Evolutionary conservation across 2,113 vertebrate species (phyloP), one percentile per base, ranked within the genome.

Genomic region (Theristicus caerulescens): DNA sequence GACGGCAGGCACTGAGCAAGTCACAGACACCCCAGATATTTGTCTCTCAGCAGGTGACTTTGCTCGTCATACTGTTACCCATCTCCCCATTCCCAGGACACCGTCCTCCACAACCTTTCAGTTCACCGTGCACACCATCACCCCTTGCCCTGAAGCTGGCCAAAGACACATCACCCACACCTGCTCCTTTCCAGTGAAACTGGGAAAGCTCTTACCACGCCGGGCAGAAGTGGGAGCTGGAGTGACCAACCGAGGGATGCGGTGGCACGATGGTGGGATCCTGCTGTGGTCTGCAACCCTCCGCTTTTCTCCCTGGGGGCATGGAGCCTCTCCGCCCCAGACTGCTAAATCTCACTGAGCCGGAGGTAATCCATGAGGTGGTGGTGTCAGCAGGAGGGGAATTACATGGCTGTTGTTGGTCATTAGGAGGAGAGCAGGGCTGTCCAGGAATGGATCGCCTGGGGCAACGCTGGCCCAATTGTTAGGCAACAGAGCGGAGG

Each of bases 161-260:
- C 51, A 47, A 54, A 70, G 42, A 19, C 7, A 3, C 19, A 34
- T 82, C 62, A 55, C 57, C 74, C 36, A 5, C 9, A 11, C 1
- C 0, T 57, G 2, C 11, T 59, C 10, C 12, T 54, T 9, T 32
- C 21, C 64, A 22, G 0, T 17, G 18, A 49, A 2, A 32, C 2
- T 0, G 1, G 11, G 14, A 2, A 8, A 34, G 14, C 3, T 89
- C 65, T 70, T 87, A 81, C 71, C 49, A 2, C 27, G 13, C 21
- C 3, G 2, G 16, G 3, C 0, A 29, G 20, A 32, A 66, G 3
- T 16, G 10, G 38, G 11, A 59, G 14, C 8, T 19, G 25, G 13
- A 61, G 9, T 0, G 2, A 2, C 8, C 16, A 3, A 2, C 0
- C 0, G 5, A 58, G 16, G 2, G 3, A 6, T 2, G 16, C 17